Evolutionary conservation across 2,797 vertebrate species (phyloP).

Genomic region (Urosaurus nigricauda): DNA sequence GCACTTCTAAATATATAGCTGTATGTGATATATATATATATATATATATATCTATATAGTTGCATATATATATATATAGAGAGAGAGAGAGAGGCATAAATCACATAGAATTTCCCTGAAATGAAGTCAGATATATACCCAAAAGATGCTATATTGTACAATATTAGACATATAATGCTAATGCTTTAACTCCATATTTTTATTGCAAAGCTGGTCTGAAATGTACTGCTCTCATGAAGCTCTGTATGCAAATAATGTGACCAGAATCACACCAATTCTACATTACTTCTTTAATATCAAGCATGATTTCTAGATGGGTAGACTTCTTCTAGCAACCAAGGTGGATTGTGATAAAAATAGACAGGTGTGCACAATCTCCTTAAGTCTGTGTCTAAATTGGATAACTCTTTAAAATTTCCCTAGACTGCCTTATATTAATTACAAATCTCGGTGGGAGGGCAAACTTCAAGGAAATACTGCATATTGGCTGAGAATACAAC

Average conservation of each 20-base stretch:
- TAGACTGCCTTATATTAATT: slow-evolving; percentile 33
- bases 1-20: not conserved
- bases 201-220: slow-evolving; percentile 8
- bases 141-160: not conserved
- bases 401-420: slow-evolving; percentile 24
- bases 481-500: slow-evolving; percentile 19
- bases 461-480: slow-evolving; percentile 28
- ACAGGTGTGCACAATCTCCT: slow-evolving; percentile 23
- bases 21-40: not conserved
- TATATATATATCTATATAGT: too few species aligned
- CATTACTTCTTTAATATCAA: slow-evolving; percentile 25
- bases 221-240: not conserved
- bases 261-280: not conserved
- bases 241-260: slow-evolving; percentile 12
- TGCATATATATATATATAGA: too few species aligned
- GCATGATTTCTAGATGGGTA: slow-evolving; percentile 8
- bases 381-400: slow-evolving; percentile 23
- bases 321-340: not conserved
- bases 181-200: not conserved
- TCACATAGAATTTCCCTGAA: not conserved
- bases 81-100: too few species aligned
- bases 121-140: not conserved
- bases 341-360: slow-evolving; percentile 26
- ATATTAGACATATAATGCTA: not conserved
- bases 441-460: slow-evolving; percentile 27